A percentile compares a stretch with the other conserved stretches of the same genome.
phyloP scores from a whole-genome alignment of 2,797 vertebrate species.

The Echiichthys vipera region DNA sequence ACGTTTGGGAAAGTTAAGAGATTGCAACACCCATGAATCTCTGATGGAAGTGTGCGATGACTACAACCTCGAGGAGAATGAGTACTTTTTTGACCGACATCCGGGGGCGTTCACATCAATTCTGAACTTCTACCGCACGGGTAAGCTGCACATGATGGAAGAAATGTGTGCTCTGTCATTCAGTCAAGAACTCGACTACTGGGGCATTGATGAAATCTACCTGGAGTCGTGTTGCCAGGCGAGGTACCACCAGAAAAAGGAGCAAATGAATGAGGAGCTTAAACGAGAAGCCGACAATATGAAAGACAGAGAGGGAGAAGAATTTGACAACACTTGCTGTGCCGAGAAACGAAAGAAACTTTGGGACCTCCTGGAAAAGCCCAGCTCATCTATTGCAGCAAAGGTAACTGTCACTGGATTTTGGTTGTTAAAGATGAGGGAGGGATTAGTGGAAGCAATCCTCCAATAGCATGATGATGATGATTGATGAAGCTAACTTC shows the following conservation, averaged over 20 bases:
- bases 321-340: constrained; percentile 98
- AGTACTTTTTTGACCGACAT: constrained; percentile 98
- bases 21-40: constrained; percentile 94
- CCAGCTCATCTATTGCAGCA: constrained; percentile 97
- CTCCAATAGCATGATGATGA: neutral
- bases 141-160: constrained; percentile 99
- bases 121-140: constrained; percentile 98
- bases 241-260: constrained; percentile 99
- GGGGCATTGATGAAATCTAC: constrained; percentile 99
- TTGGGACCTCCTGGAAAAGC: constrained; percentile 98
- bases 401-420: constrained; percentile 87
- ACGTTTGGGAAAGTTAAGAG: constrained; percentile 93
- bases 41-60: constrained; percentile 98
- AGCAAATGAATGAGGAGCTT: constrained; percentile 99
- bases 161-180: constrained; percentile 99
- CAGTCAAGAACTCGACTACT: constrained; percentile 98
- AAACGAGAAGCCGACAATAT: constrained; percentile 96
- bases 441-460: constrained; percentile 6
- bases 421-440: constrained; percentile 13
- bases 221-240: constrained; percentile 99
- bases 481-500: too few species aligned
- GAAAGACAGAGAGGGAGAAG: constrained; percentile 95
- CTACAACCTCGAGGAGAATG: constrained; percentile 97
- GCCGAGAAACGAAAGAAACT: constrained; percentile 98
- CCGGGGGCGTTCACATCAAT: constrained; percentile 98